Evolutionary conservation across 2,797 vertebrate genomes (phyloP).

Genomic region (Gobio occitaniae): DNA sequence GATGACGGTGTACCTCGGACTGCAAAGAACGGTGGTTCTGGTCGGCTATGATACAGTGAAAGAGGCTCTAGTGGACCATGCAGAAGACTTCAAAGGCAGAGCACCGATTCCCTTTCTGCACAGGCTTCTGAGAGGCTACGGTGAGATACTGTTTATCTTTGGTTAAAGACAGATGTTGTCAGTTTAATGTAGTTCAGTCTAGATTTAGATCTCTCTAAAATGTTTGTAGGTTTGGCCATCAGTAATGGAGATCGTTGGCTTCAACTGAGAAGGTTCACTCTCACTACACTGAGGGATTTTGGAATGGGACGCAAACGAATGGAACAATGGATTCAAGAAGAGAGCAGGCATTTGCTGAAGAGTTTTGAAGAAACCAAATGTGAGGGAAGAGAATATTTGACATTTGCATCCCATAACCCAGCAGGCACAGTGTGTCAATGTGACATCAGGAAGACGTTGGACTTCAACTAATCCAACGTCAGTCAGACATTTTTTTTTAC

Average conservation of each 20-base stretch:
- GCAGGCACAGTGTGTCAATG: no score
- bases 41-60: conserved; percentile 77
- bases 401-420: neutral
- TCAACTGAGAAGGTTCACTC: conserved; percentile 72
- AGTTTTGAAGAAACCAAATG: conserved; percentile 58
- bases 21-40: conserved; percentile 72
- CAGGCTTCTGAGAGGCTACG: conserved; percentile 64
- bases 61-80: conserved; percentile 81
- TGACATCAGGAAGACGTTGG: no score
- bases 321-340: conserved; percentile 77
- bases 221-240: conserved; percentile 66
- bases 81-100: conserved; percentile 76
- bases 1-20: conserved; percentile 77
- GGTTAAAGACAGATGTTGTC: neutral
- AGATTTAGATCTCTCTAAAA: neutral
- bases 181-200: neutral
- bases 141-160: conserved; percentile 53
- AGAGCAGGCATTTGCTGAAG: conserved; percentile 67
- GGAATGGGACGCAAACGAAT: conserved; percentile 78
- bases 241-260: conserved; percentile 75
- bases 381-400: conserved; percentile 6
- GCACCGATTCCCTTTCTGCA: conserved; percentile 57
- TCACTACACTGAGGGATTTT: conserved; percentile 75
- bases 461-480: no score
- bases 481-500: no score